Conservation (phyloP, 2,113 vertebrate species). For the Rallus limicola region DNA sequence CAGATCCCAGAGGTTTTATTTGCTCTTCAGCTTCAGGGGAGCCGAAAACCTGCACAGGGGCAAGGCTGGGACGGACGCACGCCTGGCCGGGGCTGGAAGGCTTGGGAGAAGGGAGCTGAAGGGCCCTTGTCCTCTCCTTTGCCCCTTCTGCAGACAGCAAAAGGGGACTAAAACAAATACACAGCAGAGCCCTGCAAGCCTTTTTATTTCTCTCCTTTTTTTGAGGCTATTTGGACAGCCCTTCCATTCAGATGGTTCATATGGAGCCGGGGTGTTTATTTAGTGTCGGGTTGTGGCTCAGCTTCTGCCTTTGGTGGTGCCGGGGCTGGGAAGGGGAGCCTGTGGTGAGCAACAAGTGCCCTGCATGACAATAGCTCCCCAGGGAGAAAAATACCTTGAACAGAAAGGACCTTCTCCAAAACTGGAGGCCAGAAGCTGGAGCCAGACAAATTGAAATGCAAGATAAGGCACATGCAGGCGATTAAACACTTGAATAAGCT, state of each 20-base stretch:
- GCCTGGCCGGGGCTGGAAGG: not conserved
- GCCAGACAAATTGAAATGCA: constrained; percentile 12
- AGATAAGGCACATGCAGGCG: not conserved
- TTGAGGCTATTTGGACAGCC: not conserved
- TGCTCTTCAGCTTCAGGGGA: not conserved
- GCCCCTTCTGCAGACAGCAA: not conserved
- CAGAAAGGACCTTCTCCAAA: not conserved
- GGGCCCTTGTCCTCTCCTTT: not conserved
- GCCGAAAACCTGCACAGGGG: not conserved
- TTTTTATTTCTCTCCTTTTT: not conserved
- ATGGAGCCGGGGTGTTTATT: constrained; percentile 40
- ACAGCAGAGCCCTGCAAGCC: not conserved
- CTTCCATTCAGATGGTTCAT: constrained; percentile 68
- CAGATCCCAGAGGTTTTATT: not conserved
- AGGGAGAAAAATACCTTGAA: constrained; percentile 18
- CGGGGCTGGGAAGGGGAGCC: constrained; percentile 49
- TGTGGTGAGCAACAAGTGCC: constrained; percentile 66
- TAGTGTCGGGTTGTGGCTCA: not conserved
- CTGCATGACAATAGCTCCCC: constrained; percentile 63
- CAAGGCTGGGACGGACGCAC: accelerated
- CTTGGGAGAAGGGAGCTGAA: not conserved
- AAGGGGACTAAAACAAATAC: constrained; percentile 29
- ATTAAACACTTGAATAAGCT: not conserved
- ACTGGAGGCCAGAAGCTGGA: not conserved
- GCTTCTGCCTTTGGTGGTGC: constrained; percentile 53